phyloP scores from a whole-genome alignment of 37 sponge, comb jelly and placozoan species.

The Chondrosia reniformis region DNA sequence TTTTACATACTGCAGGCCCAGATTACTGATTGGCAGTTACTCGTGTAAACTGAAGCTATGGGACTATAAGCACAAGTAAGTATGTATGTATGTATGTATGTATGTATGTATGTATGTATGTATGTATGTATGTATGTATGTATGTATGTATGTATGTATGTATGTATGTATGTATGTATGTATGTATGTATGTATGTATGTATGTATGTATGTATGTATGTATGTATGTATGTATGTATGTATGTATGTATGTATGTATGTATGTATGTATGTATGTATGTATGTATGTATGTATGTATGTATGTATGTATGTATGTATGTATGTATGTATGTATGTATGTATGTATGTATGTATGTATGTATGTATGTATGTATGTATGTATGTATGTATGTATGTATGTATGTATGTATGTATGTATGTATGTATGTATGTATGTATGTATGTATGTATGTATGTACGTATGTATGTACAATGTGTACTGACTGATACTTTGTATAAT shows the following conservation, averaged over 20 bases:
- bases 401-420: conserved; percentile 43
- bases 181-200: not conserved
- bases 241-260: not conserved
- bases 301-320: not conserved
- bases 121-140: not conserved
- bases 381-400: conserved; percentile 87
- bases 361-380: not conserved
- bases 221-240: not conserved
- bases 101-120: not conserved
- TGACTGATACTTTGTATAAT: no score
- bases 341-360: not conserved
- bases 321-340: not conserved
- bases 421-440: not conserved
- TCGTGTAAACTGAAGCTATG: conserved; percentile 86
- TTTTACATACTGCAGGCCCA: conserved; percentile 22
- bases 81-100: not conserved
- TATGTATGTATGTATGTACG: not conserved
- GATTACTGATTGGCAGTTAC: conserved; percentile 80
- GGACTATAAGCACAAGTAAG: conserved; percentile 86
- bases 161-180: not conserved
- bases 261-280: not conserved
- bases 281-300: not conserved
- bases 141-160: not conserved
- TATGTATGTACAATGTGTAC: not conserved
- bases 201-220: not conserved